Conservation (phyloP, 2,113 vertebrate genomes). For the Noctilio leporinus region DNA sequence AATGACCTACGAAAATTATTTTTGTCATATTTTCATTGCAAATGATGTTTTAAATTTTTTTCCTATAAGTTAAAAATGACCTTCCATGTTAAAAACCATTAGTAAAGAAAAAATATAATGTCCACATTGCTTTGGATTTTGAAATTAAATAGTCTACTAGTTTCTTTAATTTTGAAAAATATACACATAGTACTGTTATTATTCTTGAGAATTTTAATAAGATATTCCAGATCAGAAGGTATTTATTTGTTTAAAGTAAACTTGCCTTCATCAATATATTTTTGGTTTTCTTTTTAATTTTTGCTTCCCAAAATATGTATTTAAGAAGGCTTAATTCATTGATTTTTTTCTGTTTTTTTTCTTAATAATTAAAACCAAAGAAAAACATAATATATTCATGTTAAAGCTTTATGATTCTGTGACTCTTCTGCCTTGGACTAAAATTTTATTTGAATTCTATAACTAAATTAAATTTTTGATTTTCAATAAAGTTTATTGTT, state of each 20-base stretch:
- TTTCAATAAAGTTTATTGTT: constrained; percentile 29
- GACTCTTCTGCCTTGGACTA: not conserved
- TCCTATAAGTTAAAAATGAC: constrained; percentile 35
- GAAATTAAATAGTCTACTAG: not conserved
- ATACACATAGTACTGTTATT: not conserved
- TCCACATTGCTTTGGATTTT: not conserved
- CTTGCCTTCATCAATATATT: not conserved
- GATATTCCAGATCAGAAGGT: not conserved
- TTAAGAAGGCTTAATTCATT: not conserved
- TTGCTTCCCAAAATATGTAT: not conserved
- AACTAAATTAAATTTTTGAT: constrained; percentile 35
- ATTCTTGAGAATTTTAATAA: not conserved
- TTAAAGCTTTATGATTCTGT: not conserved
- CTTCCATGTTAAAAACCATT: constrained; percentile 20
- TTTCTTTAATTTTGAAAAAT: not conserved
- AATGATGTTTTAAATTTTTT: constrained; percentile 6
- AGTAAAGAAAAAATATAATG: not conserved
- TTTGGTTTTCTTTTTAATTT: not conserved
- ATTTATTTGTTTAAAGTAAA: not conserved
- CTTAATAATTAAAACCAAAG: not conserved
- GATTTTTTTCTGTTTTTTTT: not conserved
- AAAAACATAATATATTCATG: not conserved
- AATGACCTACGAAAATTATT: constrained; percentile 31
- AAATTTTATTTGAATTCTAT: constrained; percentile 25
- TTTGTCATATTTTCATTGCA: constrained; percentile 35